Evolutionary conservation across 1,140 invertebrate genomes (phyloP).

Genomic region (Pinna nobilis): DNA sequence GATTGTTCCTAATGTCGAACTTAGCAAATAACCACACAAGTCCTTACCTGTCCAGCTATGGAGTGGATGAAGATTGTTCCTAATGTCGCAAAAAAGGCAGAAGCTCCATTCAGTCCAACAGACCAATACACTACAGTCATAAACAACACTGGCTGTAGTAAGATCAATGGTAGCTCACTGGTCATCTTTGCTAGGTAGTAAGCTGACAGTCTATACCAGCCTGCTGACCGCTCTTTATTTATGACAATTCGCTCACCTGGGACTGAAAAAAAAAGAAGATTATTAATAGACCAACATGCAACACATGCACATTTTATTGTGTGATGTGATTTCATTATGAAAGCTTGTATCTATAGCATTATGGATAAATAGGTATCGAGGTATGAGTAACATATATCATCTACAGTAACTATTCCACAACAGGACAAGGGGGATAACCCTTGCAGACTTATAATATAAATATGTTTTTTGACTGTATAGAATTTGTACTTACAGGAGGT

Average conservation of each 20-base stretch:
- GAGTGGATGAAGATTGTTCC: constrained; percentile 86
- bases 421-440: no score
- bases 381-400: neutral
- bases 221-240: constrained; percentile 88
- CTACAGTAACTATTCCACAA: neutral
- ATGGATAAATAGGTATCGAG: neutral
- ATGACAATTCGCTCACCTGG: constrained; percentile 89
- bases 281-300: constrained; percentile 3
- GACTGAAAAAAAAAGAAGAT: constrained; percentile 77
- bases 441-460: neutral
- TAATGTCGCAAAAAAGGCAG: constrained; percentile 83
- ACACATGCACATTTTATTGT: neutral
- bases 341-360: neutral
- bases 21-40: neutral
- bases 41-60: constrained; percentile 83
- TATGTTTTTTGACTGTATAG: neutral
- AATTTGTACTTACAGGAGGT: constrained; percentile 80
- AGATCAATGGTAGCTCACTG: constrained; percentile 86
- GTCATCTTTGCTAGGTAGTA: constrained; percentile 93
- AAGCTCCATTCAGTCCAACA: constrained; percentile 78
- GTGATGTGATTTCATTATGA: neutral
- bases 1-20: constrained; percentile 80
- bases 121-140: constrained; percentile 86
- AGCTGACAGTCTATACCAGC: constrained; percentile 88
- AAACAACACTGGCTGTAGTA: constrained; percentile 82